Base-by-base conservation (phyloP, 2,888 invertebrate genomes). In the Siphlonurus alternatus region DNA sequence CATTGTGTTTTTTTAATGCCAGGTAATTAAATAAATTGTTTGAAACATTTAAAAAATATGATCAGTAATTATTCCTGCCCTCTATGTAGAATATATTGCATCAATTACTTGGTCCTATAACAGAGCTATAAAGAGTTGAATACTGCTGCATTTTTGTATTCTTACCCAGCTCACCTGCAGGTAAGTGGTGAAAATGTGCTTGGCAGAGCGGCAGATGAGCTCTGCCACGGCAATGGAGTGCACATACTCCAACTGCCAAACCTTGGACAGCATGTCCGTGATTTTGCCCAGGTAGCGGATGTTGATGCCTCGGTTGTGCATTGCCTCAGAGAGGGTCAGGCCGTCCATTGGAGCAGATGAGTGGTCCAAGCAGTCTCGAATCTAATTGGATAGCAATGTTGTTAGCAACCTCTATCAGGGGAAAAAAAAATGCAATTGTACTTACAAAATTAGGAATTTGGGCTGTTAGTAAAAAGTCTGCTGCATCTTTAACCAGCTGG, bases 271-370 rank as follows among this genome's bases (percentile, higher is more conserved):
- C 74, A 89, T 84, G 66, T 84, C 83, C 60, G 91, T 88, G 60
- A 99, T 87, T 78, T 93, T 91, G 61, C 98, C 98, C 69, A 99
- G 81, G 76, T 99, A 99, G 65, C 98, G 84, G 69, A 98, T 87
- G 78, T 99, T 99, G 72, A 99, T 95, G 69, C 99, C 99, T 68
- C 92, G 86, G 70, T 88, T 89, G 77, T 99, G 99, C 75, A 99
- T 80, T 7, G 93, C 89, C 76, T 97, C 96, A 0, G 93, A 87
- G 66, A 99, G 80, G 1, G 92, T 93, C 63, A 84, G 83, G 61
- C 98, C 98, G 78, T 99, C 98, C 84, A 97, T 92, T 0, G 96
- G 95, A 2, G 94, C 91, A 0, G 93, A 86, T 2, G 91, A 85
- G 76, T 96, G 94, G 74, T 94, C 91, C 71, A 94, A 78, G 71